Percentiles rank a stretch among this genome's conserved stretches.
These are phyloP conservation scores for Drosophila asahinai DNA, from an alignment of 1,140 invertebrate species.

Conservation along the genomic window DNA sequence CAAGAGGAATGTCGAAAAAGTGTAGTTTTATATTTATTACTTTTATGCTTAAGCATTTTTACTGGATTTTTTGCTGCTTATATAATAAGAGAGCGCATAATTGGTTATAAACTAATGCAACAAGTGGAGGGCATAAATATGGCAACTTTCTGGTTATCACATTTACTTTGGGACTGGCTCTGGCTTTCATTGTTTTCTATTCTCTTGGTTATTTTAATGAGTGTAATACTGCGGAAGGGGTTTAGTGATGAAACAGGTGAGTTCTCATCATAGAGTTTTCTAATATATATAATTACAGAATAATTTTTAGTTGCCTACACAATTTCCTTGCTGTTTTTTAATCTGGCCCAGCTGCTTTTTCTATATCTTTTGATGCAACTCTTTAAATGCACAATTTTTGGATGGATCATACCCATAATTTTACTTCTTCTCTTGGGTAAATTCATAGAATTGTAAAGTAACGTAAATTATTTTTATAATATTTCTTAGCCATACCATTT, in stretches of 20 bases:
- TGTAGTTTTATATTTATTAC: not conserved
- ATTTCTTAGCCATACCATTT: slow-evolving; percentile 16
- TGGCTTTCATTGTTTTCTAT: slow-evolving; percentile 7
- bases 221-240: not conserved
- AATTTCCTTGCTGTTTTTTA: slow-evolving; percentile 14
- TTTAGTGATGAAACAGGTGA: slow-evolving; percentile 11
- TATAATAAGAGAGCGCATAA: slow-evolving; percentile 16
- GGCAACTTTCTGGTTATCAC: slow-evolving; percentile 31
- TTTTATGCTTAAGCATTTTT: slow-evolving; percentile 20
- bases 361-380: slow-evolving; percentile 30
- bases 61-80: slow-evolving; percentile 20
- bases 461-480: not conserved
- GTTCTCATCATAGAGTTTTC: not conserved
- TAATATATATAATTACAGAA: not conserved
- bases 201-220: not conserved
- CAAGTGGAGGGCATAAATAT: slow-evolving; percentile 44
- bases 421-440: slow-evolving; percentile 18
- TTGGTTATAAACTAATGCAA: slow-evolving; percentile 31
- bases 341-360: slow-evolving; percentile 18
- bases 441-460: too few species aligned
- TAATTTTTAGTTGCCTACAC: slow-evolving; percentile 13
- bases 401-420: slow-evolving; percentile 20
- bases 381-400: slow-evolving; percentile 11
- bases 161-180: slow-evolving; percentile 25
- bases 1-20: slow-evolving; percentile 6